Evolutionary conservation across 2,797 vertebrate genomes (phyloP).

Genomic region (Lacerta viridis): DNA sequence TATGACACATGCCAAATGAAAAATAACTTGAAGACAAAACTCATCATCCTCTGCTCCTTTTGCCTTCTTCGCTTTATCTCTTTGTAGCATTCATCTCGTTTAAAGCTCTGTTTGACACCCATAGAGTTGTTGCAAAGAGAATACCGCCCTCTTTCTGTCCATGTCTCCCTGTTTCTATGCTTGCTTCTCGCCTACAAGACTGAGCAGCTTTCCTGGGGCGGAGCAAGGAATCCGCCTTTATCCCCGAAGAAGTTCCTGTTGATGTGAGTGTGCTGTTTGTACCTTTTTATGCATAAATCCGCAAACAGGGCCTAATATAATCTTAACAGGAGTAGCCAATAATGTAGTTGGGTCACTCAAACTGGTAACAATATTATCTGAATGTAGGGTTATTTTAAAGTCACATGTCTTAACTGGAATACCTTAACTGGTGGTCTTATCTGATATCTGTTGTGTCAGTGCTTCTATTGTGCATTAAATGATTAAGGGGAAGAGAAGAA

Average conservation of each 20-base stretch:
- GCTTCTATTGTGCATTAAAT: too few species aligned
- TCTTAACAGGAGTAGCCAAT: not conserved
- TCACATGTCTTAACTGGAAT: too few species aligned
- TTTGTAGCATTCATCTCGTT: too few species aligned
- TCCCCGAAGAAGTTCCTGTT: not conserved
- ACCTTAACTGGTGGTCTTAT: not conserved
- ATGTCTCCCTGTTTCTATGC: not conserved
- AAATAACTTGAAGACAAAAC: slow-evolving; percentile 44
- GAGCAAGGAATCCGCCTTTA: not conserved
- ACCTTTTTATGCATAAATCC: not conserved
- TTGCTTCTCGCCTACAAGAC: not conserved
- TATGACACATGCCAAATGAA: slow-evolving; percentile 20
- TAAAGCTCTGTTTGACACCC: too few species aligned
- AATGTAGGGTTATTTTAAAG: too few species aligned
- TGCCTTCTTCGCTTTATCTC: fast-evolving
- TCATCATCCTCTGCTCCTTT: not conserved
- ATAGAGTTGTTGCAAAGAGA: not conserved
- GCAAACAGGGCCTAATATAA: not conserved
- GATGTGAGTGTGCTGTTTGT: not conserved
- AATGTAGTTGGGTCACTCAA: not conserved
- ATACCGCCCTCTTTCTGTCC: not conserved
- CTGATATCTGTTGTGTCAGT: too few species aligned
- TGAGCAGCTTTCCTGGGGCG: not conserved
- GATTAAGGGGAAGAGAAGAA: too few species aligned
- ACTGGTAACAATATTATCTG: not conserved